Base-by-base conservation (phyloP, 92 coral and sea anemone species). In the Micromussa lordhowensis region DNA sequence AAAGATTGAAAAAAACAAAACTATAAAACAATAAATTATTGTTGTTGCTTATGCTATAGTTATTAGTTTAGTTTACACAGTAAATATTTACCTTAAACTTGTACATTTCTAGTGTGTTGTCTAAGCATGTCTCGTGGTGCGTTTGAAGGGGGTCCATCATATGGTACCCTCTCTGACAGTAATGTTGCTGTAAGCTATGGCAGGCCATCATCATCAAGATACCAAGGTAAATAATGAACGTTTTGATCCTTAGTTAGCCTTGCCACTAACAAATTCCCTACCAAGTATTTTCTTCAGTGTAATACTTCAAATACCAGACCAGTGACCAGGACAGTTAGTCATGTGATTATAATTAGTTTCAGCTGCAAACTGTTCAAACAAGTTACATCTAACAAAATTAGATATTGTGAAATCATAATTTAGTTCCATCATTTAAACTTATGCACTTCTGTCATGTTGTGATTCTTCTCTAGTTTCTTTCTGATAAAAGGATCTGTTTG, bases 121-220 rank as follows among this genome's bases (percentile, higher is more conserved):
- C 71, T 32, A 77, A 86, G 69, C 76, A 93, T 93, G 95, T 86
- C 87, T 35, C 91, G 93, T 81, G 93, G 93, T 34, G 95, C 84
- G 79, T 93, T 93, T 84, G 95, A 93, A 59, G 90, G 68, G 0
- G 22, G 68, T 70, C 91, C 78, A 16, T 87, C 93, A 0, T 93
- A 93, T 78, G 95, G 95, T 44, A 64, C 83, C 61, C 66, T 58
- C 17, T 84, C 88, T 55, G 70, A 32, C 38, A 38, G 68, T 22
- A 84, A 29, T 19, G 70, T 21, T 19, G 87, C 53, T 9, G 89
- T 77, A 44, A 14, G 34, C 38, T 75, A 35, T 44, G 66, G 68
- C 1, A 38, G 66, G 24, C 68, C 83, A 30, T 64, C 81, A 26
- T 12, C 89, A n/a, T n/a, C 89, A 48, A 29, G 83, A 51, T 76